phyloP scores from a whole-genome alignment of 2,888 invertebrate species.

The Drosophila atripex region DNA sequence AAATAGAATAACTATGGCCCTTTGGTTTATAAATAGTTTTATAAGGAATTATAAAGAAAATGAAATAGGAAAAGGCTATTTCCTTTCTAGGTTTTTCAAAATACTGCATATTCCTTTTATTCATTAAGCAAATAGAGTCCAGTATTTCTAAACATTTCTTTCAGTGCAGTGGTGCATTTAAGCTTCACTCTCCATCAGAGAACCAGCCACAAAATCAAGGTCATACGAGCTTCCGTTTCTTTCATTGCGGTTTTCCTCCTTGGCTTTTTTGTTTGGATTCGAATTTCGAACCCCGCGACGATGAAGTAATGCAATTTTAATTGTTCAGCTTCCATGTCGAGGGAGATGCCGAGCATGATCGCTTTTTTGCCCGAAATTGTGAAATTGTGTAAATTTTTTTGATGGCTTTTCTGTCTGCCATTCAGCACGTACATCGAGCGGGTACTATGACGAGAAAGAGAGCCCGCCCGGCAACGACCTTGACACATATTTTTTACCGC shows the following conservation, averaged over 20 bases:
- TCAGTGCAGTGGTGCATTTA: conserved; percentile 33
- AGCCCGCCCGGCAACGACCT: conserved; percentile 36
- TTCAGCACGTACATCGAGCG: conserved; percentile 58
- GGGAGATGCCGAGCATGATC: conserved; percentile 34
- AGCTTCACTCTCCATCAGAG: conserved; percentile 33
- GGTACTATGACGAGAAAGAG: conserved; percentile 30
- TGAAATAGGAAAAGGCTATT: too few relatives aligned
- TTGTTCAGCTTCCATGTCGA: conserved; percentile 27
- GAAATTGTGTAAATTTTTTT: conserved; percentile 53
- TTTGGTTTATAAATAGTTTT: too few relatives aligned
- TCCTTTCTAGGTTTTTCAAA: too few relatives aligned
- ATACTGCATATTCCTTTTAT: too few relatives aligned
- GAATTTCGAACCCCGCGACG: conserved; percentile 19
- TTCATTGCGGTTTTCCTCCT: conserved; percentile 15
- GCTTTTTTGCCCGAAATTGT: conserved; percentile 54
- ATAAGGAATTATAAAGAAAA: too few relatives aligned
- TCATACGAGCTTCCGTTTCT: conserved; percentile 51
- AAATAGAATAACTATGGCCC: too few relatives aligned
- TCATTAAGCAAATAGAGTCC: not conserved
- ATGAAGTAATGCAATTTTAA: conserved; percentile 66
- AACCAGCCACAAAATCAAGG: conserved; percentile 68
- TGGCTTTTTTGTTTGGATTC: conserved; percentile 35
- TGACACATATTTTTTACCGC: conserved; percentile 31
- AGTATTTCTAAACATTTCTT: not conserved
- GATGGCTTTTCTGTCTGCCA: conserved; percentile 12